Conservation (phyloP, 2,888 invertebrate species). For the Eustalomyia histrio region DNA sequence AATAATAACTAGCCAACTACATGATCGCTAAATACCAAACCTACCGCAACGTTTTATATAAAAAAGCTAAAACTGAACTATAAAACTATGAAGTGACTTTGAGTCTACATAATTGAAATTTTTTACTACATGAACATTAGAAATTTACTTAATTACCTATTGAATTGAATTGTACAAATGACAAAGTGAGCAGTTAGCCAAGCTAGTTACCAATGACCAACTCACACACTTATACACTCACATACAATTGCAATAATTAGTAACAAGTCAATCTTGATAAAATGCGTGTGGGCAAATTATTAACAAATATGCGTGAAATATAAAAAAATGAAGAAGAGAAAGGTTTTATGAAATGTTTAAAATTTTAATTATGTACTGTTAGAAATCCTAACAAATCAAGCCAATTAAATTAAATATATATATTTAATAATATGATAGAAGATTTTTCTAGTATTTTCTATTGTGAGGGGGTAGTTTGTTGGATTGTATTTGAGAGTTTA, state of each 20-base stretch:
- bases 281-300: slow-evolving; percentile 51
- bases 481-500: too few relatives aligned
- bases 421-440: too few relatives aligned
- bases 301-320: not conserved
- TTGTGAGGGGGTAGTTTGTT: too few relatives aligned
- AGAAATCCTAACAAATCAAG: slow-evolving; percentile 20
- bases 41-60: slow-evolving; percentile 54
- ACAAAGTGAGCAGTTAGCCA: not conserved
- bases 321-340: slow-evolving; percentile 42
- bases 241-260: slow-evolving; percentile 43
- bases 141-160: slow-evolving; percentile 65
- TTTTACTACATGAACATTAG: slow-evolving; percentile 63
- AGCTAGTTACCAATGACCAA: not conserved
- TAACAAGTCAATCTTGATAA: slow-evolving; percentile 52
- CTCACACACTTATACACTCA: not conserved
- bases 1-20: slow-evolving; percentile 47
- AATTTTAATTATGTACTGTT: slow-evolving; percentile 43
- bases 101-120: slow-evolving; percentile 64
- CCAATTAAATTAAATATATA: slow-evolving; percentile 35
- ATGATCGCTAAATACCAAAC: slow-evolving; percentile 58
- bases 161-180: not conserved
- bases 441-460: too few relatives aligned
- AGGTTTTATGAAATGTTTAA: slow-evolving; percentile 47
- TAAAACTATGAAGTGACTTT: slow-evolving; percentile 47
- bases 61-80: slow-evolving; percentile 2